Percentiles rank a stretch among this genome's conserved stretches.
Evolutionary conservation across 2,113 vertebrate species (phyloP).

Genomic region (Poeciliopsis occidentalis): DNA sequence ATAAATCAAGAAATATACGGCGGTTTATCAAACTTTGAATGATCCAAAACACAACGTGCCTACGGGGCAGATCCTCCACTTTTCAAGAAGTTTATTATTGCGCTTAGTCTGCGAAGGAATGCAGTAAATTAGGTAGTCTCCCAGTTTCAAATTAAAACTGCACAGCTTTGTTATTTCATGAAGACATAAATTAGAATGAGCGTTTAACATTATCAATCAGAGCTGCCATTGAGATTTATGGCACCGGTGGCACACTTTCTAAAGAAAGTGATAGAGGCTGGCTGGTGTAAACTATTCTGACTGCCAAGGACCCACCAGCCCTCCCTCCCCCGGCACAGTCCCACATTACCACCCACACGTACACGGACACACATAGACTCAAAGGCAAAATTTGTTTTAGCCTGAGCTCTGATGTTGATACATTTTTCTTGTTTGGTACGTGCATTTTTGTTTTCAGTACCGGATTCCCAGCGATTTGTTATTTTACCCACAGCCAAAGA

Average conservation of each 20-base stretch:
- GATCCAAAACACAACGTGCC: neutral
- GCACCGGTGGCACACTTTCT: slow-evolving; percentile 34
- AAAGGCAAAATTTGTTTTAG: neutral
- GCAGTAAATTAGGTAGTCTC: neutral
- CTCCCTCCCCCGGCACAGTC: slow-evolving; percentile 7
- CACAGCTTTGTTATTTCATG: slow-evolving; percentile 24
- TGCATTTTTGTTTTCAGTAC: neutral
- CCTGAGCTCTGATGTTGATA: neutral
- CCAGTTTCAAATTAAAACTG: slow-evolving; percentile 4
- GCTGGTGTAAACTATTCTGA: slow-evolving; percentile 18
- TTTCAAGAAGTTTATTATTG: slow-evolving; percentile 1
- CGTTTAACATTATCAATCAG: slow-evolving; percentile 34
- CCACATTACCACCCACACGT: neutral
- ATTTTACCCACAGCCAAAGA: neutral
- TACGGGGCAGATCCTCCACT: neutral
- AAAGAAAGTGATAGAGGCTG: slow-evolving; percentile 45
- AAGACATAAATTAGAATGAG: slow-evolving; percentile 33
- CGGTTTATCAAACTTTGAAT: neutral
- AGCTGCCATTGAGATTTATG: slow-evolving; percentile 20
- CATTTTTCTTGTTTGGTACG: neutral
- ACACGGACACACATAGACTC: neutral
- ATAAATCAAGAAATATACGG: neutral
- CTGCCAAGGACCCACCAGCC: slow-evolving; percentile 7
- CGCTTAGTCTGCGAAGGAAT: neutral
- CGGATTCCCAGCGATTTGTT: neutral